Evolutionary conservation across 2,113 vertebrate genomes (phyloP).

Genomic region (Tupaia tana): DNA sequence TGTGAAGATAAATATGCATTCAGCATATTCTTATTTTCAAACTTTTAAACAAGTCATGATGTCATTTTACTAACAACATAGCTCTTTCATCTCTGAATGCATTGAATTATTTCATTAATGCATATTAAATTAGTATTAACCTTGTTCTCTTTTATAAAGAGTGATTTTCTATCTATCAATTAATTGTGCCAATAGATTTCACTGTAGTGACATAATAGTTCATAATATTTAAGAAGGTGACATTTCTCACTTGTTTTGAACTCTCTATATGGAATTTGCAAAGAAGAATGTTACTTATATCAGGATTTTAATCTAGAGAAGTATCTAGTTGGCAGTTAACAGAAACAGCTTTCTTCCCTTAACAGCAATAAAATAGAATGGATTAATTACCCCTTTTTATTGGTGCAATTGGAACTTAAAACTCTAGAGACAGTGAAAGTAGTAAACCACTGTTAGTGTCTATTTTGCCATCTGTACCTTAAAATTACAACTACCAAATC

Average conservation of each 20-base stretch:
- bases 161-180: slow-evolving; percentile 77
- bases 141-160: slow-evolving; percentile 83
- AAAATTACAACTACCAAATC: slow-evolving; percentile 69
- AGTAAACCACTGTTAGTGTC: slow-evolving; percentile 77
- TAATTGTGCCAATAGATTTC: slow-evolving; percentile 82
- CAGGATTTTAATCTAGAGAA: slow-evolving; percentile 80
- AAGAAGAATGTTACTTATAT: slow-evolving; percentile 60
- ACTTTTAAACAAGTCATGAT: slow-evolving; percentile 68
- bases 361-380: slow-evolving; percentile 83
- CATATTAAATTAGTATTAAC: slow-evolving; percentile 83
- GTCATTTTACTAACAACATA: slow-evolving; percentile 72
- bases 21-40: slow-evolving; percentile 16
- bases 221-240: slow-evolving; percentile 86
- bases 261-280: slow-evolving; percentile 78
- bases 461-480: slow-evolving; percentile 82
- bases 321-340: slow-evolving; percentile 82
- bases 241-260: slow-evolving; percentile 85
- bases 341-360: slow-evolving; percentile 78
- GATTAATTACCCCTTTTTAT: slow-evolving; percentile 86
- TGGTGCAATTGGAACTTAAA: slow-evolving; percentile 84
- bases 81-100: slow-evolving; percentile 68
- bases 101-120: slow-evolving; percentile 78
- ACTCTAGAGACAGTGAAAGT: slow-evolving; percentile 78
- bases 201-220: slow-evolving; percentile 79
- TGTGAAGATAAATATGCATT: slow-evolving; percentile 4